Evolutionary conservation across 1,140 invertebrate species (phyloP).

Genomic region (Cydia fagiglandana): DNA sequence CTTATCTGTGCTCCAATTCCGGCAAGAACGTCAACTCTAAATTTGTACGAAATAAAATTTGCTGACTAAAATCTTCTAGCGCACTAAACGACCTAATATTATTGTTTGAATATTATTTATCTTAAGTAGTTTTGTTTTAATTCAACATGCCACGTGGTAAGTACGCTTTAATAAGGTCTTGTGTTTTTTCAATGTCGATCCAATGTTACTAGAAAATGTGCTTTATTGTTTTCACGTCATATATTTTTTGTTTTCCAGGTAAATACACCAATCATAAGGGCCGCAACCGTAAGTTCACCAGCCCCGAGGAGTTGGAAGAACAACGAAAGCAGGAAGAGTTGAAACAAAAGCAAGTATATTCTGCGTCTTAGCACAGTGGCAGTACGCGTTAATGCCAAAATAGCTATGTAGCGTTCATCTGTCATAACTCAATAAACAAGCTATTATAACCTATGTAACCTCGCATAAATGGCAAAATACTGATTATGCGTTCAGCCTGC

Average conservation of each 20-base stretch:
- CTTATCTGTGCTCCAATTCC: constrained; percentile 36
- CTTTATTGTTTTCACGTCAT: constrained; percentile 42
- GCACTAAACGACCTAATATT: constrained; percentile 18
- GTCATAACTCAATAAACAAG: constrained; percentile 14
- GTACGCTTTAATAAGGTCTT: constrained; percentile 36
- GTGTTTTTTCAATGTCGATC: constrained; percentile 60
- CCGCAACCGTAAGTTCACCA: constrained; percentile 94
- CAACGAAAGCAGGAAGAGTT: constrained; percentile 86
- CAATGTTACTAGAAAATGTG: constrained; percentile 69
- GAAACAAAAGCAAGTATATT: constrained; percentile 68
- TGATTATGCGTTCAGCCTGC: not conserved
- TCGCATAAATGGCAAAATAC: not conserved
- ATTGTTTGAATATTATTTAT: constrained; percentile 33
- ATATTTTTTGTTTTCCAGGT: constrained; percentile 79
- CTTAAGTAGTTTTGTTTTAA: constrained; percentile 32
- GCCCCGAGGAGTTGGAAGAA: constrained; percentile 94
- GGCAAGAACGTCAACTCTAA: constrained; percentile 68
- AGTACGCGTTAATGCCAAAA: constrained; percentile 2
- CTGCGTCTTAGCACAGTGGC: not conserved
- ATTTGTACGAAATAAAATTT: constrained; percentile 64
- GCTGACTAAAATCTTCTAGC: constrained; percentile 38
- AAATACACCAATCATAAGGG: constrained; percentile 96
- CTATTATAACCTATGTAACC: constrained; percentile 13
- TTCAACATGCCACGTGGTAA: constrained; percentile 71
- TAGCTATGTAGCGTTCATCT: not conserved